Conservation (phyloP, 1,140 invertebrate genomes). For the Diachasmimorpha longicaudata region DNA sequence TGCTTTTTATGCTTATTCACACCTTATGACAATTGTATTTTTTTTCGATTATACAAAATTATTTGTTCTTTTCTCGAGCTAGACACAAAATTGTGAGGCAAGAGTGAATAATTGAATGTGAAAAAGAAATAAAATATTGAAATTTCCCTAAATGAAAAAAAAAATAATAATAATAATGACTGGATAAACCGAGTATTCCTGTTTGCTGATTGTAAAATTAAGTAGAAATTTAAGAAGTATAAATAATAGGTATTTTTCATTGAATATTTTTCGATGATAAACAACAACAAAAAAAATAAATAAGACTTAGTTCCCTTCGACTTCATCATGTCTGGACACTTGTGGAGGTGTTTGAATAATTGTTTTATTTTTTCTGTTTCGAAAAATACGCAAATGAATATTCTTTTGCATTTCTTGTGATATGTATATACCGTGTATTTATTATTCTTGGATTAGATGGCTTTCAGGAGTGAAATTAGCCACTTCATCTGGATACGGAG, state of each 20-base stretch:
- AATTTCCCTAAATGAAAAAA: constrained; percentile 38
- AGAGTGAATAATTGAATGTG: constrained; percentile 20
- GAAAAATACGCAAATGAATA: constrained; percentile 10
- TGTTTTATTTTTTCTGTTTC: constrained; percentile 14
- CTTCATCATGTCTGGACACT: constrained; percentile 37
- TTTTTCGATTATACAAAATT: constrained; percentile 34
- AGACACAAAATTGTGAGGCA: constrained; percentile 15
- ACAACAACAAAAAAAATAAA: constrained; percentile 35
- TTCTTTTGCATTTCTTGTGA: constrained; percentile 1
- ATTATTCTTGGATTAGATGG: background rate
- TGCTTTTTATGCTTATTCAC: constrained; percentile 22
- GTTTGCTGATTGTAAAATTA: constrained; percentile 48
- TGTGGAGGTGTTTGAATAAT: constrained; percentile 49
- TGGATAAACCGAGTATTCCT: constrained; percentile 55
- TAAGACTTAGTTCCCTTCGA: constrained; percentile 46
- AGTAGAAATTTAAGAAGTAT: constrained; percentile 44
- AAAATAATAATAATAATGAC: constrained; percentile 43
- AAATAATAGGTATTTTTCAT: constrained; percentile 56
- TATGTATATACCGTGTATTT: background rate
- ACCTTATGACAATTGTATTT: constrained; percentile 35
- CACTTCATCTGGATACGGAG: too few species aligned
- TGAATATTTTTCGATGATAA: constrained; percentile 32
- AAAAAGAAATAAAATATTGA: constrained; percentile 23
- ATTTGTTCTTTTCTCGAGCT: background rate
- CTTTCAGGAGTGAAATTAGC: background rate